phyloP scores from a whole-genome alignment of 2,888 invertebrate species.

The Megalurothrips usitatus region DNA sequence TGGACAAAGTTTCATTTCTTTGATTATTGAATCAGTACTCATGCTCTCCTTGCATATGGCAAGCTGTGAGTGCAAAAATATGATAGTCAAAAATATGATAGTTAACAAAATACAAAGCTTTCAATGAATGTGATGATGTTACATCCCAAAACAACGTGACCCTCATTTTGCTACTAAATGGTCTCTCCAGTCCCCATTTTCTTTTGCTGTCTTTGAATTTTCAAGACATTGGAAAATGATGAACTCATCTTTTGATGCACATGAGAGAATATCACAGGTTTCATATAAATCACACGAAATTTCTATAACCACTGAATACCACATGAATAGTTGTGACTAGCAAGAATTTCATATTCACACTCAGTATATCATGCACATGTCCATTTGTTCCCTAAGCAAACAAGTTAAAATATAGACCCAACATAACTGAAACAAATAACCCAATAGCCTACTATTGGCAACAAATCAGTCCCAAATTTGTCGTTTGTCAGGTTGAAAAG shows the following conservation, averaged over 20 bases:
- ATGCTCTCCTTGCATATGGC: too few relatives aligned
- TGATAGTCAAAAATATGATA: too few relatives aligned
- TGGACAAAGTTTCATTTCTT: too few relatives aligned
- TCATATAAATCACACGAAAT: constrained; percentile 14
- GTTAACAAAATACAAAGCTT: too few relatives aligned
- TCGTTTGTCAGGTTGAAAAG: neutral
- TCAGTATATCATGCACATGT: neutral
- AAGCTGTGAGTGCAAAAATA: too few relatives aligned
- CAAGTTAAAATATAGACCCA: neutral
- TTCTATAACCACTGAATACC: constrained; percentile 21
- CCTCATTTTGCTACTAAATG: too few relatives aligned
- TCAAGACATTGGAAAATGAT: neutral
- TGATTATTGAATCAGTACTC: too few relatives aligned
- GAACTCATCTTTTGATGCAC: neutral
- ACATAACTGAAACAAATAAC: neutral
- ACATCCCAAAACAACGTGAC: too few relatives aligned
- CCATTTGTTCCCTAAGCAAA: constrained; percentile 1
- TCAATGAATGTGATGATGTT: too few relatives aligned
- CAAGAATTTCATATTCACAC: constrained; percentile 17
- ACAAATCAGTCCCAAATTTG: neutral
- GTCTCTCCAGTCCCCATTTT: neutral
- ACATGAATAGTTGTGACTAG: constrained; percentile 24
- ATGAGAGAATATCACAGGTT: constrained; percentile 24
- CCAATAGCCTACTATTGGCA: neutral
- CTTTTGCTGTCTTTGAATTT: neutral